These are phyloP conservation scores for Saccostrea echinata DNA, from an alignment of 1,140 invertebrate species.

Conservation along the genomic window DNA sequence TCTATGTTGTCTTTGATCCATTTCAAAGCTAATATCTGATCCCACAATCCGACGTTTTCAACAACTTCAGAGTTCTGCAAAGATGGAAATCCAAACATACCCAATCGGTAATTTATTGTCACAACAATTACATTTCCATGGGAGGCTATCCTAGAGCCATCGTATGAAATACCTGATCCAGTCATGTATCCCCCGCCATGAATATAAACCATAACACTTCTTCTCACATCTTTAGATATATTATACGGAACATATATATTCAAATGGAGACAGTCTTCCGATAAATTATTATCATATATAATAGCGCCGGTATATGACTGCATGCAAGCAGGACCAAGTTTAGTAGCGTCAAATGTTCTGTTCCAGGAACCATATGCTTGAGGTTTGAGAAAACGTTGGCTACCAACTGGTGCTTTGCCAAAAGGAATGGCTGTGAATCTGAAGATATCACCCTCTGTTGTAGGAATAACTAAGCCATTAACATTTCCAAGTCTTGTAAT, in stretches of 20 bases:
- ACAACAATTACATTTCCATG: constrained; percentile 52
- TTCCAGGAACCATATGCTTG: constrained; percentile 83
- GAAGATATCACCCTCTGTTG: not conserved
- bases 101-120: constrained; percentile 53
- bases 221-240: not conserved
- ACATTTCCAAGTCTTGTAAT: not conserved
- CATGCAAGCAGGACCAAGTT: not conserved
- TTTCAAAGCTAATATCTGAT: constrained; percentile 91
- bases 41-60: constrained; percentile 96
- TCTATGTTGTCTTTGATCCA: constrained; percentile 43
- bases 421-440: constrained; percentile 94
- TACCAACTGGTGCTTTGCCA: constrained; percentile 93
- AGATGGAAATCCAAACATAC: constrained; percentile 89
- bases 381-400: constrained; percentile 87
- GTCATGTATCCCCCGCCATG: constrained; percentile 55
- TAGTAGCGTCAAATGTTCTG: not conserved
- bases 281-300: not conserved
- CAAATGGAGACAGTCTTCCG: constrained; percentile 60
- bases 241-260: constrained; percentile 57
- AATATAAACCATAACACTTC: constrained; percentile 55
- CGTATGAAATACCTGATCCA: constrained; percentile 35
- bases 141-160: constrained; percentile 16
- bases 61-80: constrained; percentile 94
- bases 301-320: not conserved
- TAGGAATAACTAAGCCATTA: not conserved